Evolutionary conservation across 2,113 vertebrate genomes (phyloP).

Genomic region (Geococcyx californianus): DNA sequence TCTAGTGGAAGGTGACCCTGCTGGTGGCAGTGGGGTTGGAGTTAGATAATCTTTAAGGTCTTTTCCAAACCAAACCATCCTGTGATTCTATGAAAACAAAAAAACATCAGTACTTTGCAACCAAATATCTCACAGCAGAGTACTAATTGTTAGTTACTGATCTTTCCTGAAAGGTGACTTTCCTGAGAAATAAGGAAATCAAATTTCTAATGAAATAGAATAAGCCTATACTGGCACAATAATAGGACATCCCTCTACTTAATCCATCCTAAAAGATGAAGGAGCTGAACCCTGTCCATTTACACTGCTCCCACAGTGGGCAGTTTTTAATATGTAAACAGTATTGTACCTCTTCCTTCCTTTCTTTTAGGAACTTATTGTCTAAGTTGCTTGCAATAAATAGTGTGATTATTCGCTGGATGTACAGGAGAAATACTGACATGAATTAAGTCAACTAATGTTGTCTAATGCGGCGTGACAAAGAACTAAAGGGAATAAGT

Average conservation of each 20-base stretch:
- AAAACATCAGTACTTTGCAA: neutral
- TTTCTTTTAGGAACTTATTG: neutral
- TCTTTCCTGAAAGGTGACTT: neutral
- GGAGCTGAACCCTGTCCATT: neutral
- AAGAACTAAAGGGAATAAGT: neutral
- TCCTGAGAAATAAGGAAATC: neutral
- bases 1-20: too few species aligned
- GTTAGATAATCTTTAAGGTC: too few species aligned
- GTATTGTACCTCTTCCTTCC: neutral
- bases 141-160: neutral
- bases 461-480: neutral
- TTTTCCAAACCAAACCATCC: too few species aligned
- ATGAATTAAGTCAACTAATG: neutral
- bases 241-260: neutral
- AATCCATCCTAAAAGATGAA: neutral
- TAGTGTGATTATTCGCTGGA: neutral
- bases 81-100: neutral
- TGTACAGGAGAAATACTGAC: neutral
- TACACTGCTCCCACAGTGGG: neutral
- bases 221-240: neutral
- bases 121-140: neutral
- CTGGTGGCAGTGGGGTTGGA: too few species aligned
- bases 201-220: neutral
- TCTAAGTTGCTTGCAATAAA: neutral
- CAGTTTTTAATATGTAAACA: neutral